Evolutionary conservation across 2,113 vertebrate genomes (phyloP).

Genomic region (Stigmatopora nigra): DNA sequence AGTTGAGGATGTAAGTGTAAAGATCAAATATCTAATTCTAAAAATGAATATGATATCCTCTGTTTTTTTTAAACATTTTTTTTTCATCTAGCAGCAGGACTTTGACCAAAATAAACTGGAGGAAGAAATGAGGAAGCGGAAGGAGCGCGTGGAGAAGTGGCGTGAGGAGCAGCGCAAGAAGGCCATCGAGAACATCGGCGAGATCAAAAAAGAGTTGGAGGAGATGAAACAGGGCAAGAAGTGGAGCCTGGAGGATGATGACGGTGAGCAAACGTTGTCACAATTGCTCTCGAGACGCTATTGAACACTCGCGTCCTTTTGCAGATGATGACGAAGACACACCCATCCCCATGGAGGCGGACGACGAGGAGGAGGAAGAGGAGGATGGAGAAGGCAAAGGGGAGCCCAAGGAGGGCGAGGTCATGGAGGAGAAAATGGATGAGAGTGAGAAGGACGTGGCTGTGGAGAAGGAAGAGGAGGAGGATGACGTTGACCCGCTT

Average conservation of each 20-base stretch:
- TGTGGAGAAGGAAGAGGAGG: slow-evolving; percentile 63
- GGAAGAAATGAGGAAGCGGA: slow-evolving; percentile 98
- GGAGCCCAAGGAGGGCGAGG: slow-evolving; percentile 77
- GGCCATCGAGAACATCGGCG: slow-evolving; percentile 94
- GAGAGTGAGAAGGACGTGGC: slow-evolving; percentile 75
- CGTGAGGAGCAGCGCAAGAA: slow-evolving; percentile 96
- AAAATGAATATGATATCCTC: too few relatives aligned
- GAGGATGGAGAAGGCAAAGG: slow-evolving; percentile 51
- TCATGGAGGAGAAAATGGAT: slow-evolving; percentile 72
- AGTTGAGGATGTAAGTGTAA: slow-evolving; percentile 80
- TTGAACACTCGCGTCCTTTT: slow-evolving; percentile 1
- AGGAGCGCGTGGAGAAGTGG: slow-evolving; percentile 98
- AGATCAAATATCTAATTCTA: not conserved
- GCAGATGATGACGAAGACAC: slow-evolving; percentile 71
- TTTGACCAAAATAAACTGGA: slow-evolving; percentile 99
- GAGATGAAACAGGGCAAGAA: slow-evolving; percentile 99
- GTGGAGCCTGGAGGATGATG: slow-evolving; percentile 97
- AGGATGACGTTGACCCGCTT: slow-evolving; percentile 87
- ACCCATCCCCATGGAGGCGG: slow-evolving; percentile 60
- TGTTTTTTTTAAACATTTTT: not conserved
- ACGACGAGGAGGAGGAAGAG: slow-evolving; percentile 85
- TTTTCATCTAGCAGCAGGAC: slow-evolving; percentile 68
- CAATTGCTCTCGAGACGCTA: not conserved
- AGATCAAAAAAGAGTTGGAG: slow-evolving; percentile 93
- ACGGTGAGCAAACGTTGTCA: slow-evolving; percentile 68